Base-by-base conservation (phyloP, 2,888 invertebrate species). In the Scaptomyza caliginosa region DNA sequence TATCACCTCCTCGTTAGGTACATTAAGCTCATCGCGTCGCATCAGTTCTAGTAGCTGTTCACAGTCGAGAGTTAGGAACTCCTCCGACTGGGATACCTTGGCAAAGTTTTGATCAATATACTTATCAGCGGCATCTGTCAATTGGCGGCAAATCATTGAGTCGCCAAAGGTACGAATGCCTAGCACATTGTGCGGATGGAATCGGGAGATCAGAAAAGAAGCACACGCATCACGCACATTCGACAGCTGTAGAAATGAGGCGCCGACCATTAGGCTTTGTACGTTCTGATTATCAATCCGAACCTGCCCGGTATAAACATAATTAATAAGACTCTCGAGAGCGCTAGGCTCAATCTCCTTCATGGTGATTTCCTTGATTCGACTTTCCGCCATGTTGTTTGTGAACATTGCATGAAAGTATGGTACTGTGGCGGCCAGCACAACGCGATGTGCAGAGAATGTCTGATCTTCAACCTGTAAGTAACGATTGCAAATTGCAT, bases 351-450 rank as follows among this genome's bases (percentile, higher is more conserved):
- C 96, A 73, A 96, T 95, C 76, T 96, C 96, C 88, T 95, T 94
- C 92, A 97, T 95, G 39, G 94, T 94, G 48, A 97, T 95, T 89
- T 96, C 96, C 85, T 94, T 94, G 82, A 96, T 95, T 70, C 95
- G 94, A 72, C 96, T 94, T 91, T 97, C 97, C 5, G 95, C 94
- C 96, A 97, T 96, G 88, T 97, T 96, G 90, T 95, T 94, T 23
- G 96, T 95, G 89, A 97, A 97, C 97, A 97, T 97, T 10, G 96
- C 96, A 91, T 96, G 94, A 87, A 97, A 97, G 91, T 97, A 97
- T 8, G 97, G 97, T 89, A 97, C 96, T 13, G 95, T 96, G 2
- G 96, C 95, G 3, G 97, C 96, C 57, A 97, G 91, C 13, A 97
- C 96, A 69, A 97, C 94, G 77, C 96, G 93, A 90, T 97, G 96